Percentiles rank a stretch among this genome's conserved stretches.
Conservation (phyloP, 2,888 invertebrate species). For the Pristionchus mayeri region DNA sequence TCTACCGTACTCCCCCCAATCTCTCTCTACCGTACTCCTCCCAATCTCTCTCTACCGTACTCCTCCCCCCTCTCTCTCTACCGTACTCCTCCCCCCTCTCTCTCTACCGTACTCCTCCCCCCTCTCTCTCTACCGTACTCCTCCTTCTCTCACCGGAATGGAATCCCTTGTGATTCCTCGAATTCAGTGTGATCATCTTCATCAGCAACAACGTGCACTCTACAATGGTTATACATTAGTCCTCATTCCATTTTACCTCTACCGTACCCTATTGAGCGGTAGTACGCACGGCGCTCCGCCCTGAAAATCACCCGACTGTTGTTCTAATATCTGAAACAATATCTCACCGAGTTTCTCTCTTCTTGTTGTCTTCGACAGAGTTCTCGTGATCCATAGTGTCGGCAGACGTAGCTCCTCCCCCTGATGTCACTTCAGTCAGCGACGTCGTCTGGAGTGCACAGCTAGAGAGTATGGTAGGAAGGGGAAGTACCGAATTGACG, state of each 20-base stretch:
- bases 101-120: no score
- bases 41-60: no score
- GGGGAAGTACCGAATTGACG: not conserved
- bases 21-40: not conserved
- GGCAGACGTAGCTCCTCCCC: not conserved
- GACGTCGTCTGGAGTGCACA: constrained; percentile 21
- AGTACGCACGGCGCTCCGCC: not conserved
- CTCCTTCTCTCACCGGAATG: not conserved
- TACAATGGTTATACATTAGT: no score
- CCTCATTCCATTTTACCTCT: not conserved
- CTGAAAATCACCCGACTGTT: not conserved
- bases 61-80: not conserved
- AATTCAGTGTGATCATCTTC: not conserved
- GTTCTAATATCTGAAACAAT: no score
- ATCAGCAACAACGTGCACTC: not conserved
- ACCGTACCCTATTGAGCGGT: constrained; percentile 8
- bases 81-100: not conserved
- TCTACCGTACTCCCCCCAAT: not conserved
- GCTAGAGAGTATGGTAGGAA: not conserved
- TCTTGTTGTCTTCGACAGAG: not conserved
- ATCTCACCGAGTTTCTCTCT: not conserved
- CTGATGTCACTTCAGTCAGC: not conserved
- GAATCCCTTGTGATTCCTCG: not conserved
- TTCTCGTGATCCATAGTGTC: constrained; percentile 1
- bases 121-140: not conserved